Base-by-base conservation (phyloP, 2,888 invertebrate species). In the Dioctria linearis region DNA sequence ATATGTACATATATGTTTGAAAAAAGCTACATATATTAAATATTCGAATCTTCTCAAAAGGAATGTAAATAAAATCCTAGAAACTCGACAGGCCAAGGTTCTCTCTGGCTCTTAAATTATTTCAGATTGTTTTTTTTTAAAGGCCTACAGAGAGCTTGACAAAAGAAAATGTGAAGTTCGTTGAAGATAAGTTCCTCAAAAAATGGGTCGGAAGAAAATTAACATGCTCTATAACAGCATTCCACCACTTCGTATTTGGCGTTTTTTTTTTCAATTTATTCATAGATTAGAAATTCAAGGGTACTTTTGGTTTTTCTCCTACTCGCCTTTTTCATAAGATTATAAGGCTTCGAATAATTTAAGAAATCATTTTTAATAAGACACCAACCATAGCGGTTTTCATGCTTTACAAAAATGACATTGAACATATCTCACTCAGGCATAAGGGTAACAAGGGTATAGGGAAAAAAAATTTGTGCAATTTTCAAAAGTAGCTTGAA, bases 11-110 rank as follows among this genome's bases (percentile, higher is more conserved):
- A 25, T 25, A 67, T 67, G 46, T 67, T 46, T 49, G 46, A 67
- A 46, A n/a, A 67, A 67, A 13, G 13, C n/a, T 9, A n/a, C n/a
- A 67, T 67, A 43, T 2, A 43, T 2, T 11, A 71, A 71, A 71
- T 8, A 37, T 51, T 51, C 49, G 71, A 37, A 51, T 51, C 25
- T 25, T 25, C 51, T 71, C 71, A 71, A 71, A 54, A 51, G 71
- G 71, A 71, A 71, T 71, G 71, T 71, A 71, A 71, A 71, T 71
- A 71, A 71, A 71, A 71, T 71, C 40, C 54, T 2, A 71, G 71
- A 71, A 39, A 51, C 71, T 71, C 40, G 54, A 51, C 39, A 54
- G 40, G 49, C 11, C 71, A 51, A 11, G 46, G 46, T 43, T 13
- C 13, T 43, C 43, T 39, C 71, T 25, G 25, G 25, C 25, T 25